Evolutionary conservation across 2,113 vertebrate species (phyloP).

Genomic region (Pseudorasbora parva): DNA sequence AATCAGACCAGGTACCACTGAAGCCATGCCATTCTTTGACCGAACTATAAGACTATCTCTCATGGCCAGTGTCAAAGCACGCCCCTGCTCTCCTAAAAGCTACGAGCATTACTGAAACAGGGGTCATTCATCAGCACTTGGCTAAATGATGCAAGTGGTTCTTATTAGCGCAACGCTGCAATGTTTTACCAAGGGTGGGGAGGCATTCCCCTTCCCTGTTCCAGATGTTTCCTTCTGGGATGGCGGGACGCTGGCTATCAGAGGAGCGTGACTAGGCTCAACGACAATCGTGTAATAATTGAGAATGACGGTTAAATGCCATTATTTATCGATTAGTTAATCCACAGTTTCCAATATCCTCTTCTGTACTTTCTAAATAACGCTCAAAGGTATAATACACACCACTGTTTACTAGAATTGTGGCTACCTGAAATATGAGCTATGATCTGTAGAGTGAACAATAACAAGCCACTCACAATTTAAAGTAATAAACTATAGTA

Average conservation of each 20-base stretch:
- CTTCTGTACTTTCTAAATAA: neutral
- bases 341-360: neutral
- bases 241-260: constrained; percentile 40
- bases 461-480: neutral
- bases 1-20: neutral
- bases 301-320: constrained; percentile 28
- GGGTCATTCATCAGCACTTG: constrained; percentile 51
- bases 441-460: neutral
- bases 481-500: neutral
- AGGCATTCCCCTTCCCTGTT: constrained; percentile 43
- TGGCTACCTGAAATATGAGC: neutral
- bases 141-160: constrained; percentile 56
- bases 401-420: neutral
- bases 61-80: constrained; percentile 29
- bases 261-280: constrained; percentile 25
- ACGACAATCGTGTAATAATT: constrained; percentile 36
- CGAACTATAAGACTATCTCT: constrained; percentile 35
- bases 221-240: constrained; percentile 53
- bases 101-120: constrained; percentile 35
- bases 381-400: neutral
- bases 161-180: constrained; percentile 55
- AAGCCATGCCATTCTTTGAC: neutral
- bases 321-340: constrained; percentile 40
- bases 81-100: constrained; percentile 12
- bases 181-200: constrained; percentile 65